Evolutionary conservation across 2,797 vertebrate genomes (phyloP).

Genomic region (Argya squamiceps): DNA sequence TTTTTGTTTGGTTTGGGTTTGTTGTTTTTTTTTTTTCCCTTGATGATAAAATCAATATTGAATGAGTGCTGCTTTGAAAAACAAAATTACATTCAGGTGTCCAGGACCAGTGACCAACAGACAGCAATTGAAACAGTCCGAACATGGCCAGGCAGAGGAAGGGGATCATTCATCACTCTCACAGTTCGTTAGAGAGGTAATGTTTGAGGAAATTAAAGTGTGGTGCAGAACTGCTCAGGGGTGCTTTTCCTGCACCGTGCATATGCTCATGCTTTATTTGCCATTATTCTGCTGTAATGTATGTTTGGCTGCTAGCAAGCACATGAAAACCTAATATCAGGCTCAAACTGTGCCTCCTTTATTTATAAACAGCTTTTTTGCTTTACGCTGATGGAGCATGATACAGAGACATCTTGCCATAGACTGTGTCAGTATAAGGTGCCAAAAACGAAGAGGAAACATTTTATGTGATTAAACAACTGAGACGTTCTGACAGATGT

Average conservation of each 20-base stretch:
- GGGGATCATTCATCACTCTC: neutral
- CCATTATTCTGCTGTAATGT: constrained; percentile 10
- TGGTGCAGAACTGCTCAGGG: neutral
- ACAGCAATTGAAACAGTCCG: neutral
- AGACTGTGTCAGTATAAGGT: constrained; percentile 1
- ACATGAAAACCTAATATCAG: constrained; percentile 12
- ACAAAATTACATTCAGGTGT: neutral
- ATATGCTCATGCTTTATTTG: constrained; percentile 23
- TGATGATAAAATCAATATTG: neutral
- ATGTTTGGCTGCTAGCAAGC: constrained; percentile 25
- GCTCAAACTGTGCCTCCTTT: constrained; percentile 8
- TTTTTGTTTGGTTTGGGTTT: neutral
- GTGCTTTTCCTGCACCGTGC: neutral
- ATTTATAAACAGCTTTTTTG: constrained; percentile 46
- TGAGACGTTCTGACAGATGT: constrained; percentile 32
- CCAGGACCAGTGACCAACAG: neutral
- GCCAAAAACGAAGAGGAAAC: constrained; percentile 21
- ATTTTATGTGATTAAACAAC: constrained; percentile 36
- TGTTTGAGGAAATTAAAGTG: neutral
- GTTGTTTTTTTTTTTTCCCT: neutral
- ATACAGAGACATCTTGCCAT: constrained; percentile 39
- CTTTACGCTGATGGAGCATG: neutral
- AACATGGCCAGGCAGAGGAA: neutral
- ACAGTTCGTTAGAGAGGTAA: neutral
- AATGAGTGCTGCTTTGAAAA: neutral